Evolutionary conservation across 2,888 invertebrate species (phyloP).

Genomic region (Geotrupes spiniger): DNA sequence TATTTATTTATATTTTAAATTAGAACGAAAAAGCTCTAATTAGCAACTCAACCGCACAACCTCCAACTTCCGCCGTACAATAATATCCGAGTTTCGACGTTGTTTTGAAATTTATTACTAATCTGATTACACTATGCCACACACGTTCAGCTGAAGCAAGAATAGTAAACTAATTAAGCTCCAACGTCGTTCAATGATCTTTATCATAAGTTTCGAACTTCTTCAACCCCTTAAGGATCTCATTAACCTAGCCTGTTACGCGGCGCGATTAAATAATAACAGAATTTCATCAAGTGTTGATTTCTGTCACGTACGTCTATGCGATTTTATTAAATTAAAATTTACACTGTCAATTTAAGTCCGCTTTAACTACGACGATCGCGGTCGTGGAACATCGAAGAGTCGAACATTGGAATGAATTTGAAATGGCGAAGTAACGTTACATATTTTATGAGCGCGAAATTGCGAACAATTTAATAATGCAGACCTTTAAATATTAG

Average conservation of each 20-base stretch:
- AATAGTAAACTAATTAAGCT: slow-evolving; percentile 13
- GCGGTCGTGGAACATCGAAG: no score
- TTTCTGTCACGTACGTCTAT: neutral
- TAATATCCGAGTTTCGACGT: slow-evolving; percentile 11
- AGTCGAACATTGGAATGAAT: no score
- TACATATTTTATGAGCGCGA: slow-evolving; percentile 2
- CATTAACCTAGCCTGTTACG: slow-evolving; percentile 8
- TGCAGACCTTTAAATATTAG: slow-evolving; percentile 6
- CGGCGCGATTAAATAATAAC: slow-evolving; percentile 9
- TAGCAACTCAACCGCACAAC: neutral
- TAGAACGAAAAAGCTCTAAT: slow-evolving; percentile 1
- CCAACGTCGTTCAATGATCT: slow-evolving; percentile 10
- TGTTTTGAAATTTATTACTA: slow-evolving; percentile 16
- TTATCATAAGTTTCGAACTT: slow-evolving; percentile 8
- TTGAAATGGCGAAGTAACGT: neutral
- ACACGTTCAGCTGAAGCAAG: slow-evolving; percentile 9
- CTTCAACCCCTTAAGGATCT: slow-evolving; percentile 8
- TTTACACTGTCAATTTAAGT: no score
- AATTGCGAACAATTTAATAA: slow-evolving; percentile 4
- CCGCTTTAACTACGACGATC: no score
- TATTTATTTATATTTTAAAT: slow-evolving; percentile 5
- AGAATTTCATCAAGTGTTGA: slow-evolving; percentile 1
- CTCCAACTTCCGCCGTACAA: no score
- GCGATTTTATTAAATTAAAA: no score
- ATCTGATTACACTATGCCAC: slow-evolving; percentile 13